Conservation (phyloP, 2,113 vertebrate species). For the Salvelinus fontinalis region DNA sequence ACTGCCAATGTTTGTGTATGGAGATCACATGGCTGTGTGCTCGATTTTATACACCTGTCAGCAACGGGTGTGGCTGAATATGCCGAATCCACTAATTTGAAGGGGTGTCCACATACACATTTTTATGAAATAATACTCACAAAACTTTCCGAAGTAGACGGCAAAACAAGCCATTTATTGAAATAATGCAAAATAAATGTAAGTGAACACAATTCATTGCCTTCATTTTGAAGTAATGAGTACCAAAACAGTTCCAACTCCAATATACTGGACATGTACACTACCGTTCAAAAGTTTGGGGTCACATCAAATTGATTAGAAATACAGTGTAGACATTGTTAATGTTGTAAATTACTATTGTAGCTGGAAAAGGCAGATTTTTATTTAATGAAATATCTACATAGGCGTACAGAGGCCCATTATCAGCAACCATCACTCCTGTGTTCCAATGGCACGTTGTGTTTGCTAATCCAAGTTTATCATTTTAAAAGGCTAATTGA, state of each 20-base stretch:
- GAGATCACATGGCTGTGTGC: too few relatives aligned
- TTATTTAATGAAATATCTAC: background rate
- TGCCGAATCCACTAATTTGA: too few relatives aligned
- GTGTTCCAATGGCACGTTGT: background rate
- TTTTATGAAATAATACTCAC: constrained; percentile 9
- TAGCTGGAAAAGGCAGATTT: background rate
- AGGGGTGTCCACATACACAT: background rate
- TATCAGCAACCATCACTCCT: constrained; percentile 17
- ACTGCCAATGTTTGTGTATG: too few relatives aligned
- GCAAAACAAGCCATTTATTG: constrained; percentile 70
- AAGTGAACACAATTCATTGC: constrained; percentile 39
- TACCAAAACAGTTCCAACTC: constrained; percentile 39
- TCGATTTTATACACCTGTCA: too few relatives aligned
- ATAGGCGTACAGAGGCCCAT: constrained; percentile 8
- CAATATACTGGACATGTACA: constrained; percentile 24
- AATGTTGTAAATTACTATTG: too few relatives aligned
- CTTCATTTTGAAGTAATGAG: constrained; percentile 26
- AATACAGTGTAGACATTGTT: too few relatives aligned
- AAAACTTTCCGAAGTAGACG: constrained; percentile 19
- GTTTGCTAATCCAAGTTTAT: too few relatives aligned
- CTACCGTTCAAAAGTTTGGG: constrained; percentile 5
- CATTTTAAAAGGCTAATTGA: too few relatives aligned
- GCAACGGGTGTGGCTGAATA: too few relatives aligned
- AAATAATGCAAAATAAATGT: constrained; percentile 66
- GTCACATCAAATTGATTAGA: background rate